phyloP scores from a whole-genome alignment of 2,113 vertebrate species.

The Chitala chitala region DNA sequence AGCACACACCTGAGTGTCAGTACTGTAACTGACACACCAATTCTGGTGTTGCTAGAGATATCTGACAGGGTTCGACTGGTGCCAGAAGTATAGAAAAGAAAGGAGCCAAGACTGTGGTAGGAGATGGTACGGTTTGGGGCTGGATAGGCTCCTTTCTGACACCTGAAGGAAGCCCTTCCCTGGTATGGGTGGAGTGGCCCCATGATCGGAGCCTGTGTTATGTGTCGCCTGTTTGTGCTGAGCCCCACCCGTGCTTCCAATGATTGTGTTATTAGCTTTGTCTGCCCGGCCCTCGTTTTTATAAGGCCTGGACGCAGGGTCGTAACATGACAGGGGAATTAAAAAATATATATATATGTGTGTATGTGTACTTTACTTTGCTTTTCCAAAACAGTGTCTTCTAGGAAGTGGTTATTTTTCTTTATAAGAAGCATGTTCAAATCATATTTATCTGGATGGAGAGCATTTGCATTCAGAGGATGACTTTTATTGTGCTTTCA shows the following conservation, averaged over 20 bases:
- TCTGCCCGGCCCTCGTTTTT: slow-evolving; percentile 93
- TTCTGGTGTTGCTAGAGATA: no score
- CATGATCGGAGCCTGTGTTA: slow-evolving; percentile 73
- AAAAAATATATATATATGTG: slow-evolving; percentile 67
- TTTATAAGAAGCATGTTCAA: slow-evolving; percentile 14
- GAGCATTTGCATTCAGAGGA: slow-evolving; percentile 11
- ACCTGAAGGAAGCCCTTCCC: slow-evolving; percentile 53
- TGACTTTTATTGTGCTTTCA: slow-evolving; percentile 8
- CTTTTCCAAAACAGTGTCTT: slow-evolving; percentile 61
- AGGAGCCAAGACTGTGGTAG: neutral
- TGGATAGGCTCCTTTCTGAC: slow-evolving; percentile 70
- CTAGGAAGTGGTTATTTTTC: slow-evolving; percentile 32
- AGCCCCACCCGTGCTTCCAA: slow-evolving; percentile 95
- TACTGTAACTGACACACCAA: no score
- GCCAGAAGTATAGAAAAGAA: neutral
- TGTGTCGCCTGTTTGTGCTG: slow-evolving; percentile 92
- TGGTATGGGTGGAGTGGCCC: slow-evolving; percentile 93
- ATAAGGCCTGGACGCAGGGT: slow-evolving; percentile 87
- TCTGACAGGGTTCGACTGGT: neutral
- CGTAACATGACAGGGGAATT: slow-evolving; percentile 54
- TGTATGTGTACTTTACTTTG: slow-evolving; percentile 85
- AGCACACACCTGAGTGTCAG: no score
- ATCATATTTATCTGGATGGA: neutral
- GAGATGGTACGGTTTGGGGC: slow-evolving; percentile 17
- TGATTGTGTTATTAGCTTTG: slow-evolving; percentile 99